Evolutionary conservation across 2,888 invertebrate species (phyloP), one percentile per base, ranked within the genome.

Genomic region (Zootermopsis nevadensis): DNA sequence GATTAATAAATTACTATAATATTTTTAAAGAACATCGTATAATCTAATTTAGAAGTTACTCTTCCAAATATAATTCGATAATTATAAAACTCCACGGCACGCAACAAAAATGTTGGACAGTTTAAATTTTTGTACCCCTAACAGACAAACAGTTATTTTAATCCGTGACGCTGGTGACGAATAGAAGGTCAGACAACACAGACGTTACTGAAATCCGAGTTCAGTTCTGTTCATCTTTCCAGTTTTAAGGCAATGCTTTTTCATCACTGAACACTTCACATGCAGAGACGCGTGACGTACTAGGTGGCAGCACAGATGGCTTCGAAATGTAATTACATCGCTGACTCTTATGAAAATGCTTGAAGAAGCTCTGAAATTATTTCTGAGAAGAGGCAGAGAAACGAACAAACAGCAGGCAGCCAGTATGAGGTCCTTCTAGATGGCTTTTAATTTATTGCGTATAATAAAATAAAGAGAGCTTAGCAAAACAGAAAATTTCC

Each of bases 361-460:
- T 60, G 60, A 60, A 60, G n/a, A 60, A 6, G 60, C 60, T 8
- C 60, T 27, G 60, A 60, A 60, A 60, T 60, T 60, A 60, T 60
- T 60, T 60, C 60, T 60, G 8, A 15, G 60, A 60, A 60, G 3
- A 60, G n/a, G 6, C 6, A 4, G n/a, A 60, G 10, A 27, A 60
- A 60, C 15, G n/a, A 60, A 60, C 53, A 0, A 60, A 60, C 15
- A 27, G 3, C n/a, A n/a, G n/a, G 27, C 27, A 60, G 10, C 27
- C n/a, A 60, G 4, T 27, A 60, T 12, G 27, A 60, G 12, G 48
- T 15, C 48, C 19, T 15, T 1, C 48, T 48, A 48, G 48, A 0
- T 4, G 19, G 3, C 0, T 19, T 48, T 48, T 48, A 48, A 48
- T 15, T 48, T 19, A 19, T 15, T 48, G 48, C 19, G 48, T 48